A percentile compares a stretch with the other conserved stretches of the same genome.
Conservation (phyloP, 2,888 invertebrate genomes). For the Amphipoea oculea region DNA sequence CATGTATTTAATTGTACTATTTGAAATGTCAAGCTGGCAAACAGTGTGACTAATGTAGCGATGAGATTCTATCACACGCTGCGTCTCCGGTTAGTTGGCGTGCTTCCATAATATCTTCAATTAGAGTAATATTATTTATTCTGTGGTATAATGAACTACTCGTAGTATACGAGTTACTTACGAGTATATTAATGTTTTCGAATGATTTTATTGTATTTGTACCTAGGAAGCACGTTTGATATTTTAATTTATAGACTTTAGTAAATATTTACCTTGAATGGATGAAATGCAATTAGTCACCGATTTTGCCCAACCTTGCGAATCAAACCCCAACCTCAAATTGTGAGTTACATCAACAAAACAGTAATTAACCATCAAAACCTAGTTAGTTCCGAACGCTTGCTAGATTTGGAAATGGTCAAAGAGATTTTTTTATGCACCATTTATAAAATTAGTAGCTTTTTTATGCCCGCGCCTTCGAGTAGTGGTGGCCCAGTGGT, state of each 20-base stretch:
- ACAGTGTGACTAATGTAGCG: constrained; percentile 66
- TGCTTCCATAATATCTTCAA: constrained; percentile 66
- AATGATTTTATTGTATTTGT: constrained; percentile 17
- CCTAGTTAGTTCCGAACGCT: background rate
- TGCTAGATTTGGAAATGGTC: background rate
- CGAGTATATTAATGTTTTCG: background rate
- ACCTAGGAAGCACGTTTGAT: no score
- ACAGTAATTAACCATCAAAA: background rate
- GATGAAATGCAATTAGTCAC: no score
- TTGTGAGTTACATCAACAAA: background rate
- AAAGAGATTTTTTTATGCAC: background rate
- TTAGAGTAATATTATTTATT: constrained; percentile 17
- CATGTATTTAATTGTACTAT: constrained; percentile 8
- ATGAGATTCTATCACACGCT: constrained; percentile 58
- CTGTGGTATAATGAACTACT: constrained; percentile 55
- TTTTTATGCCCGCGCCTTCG: background rate
- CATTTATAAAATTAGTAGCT: background rate
- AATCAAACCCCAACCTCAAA: background rate
- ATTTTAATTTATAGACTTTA: no score
- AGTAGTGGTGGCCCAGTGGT: no score
- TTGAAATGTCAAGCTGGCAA: constrained; percentile 68
- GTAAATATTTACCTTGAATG: no score
- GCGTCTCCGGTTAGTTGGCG: constrained; percentile 68
- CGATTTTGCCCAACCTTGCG: no score
- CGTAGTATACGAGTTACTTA: constrained; percentile 6